Evolutionary conservation across 2,888 invertebrate genomes (phyloP), one percentile per base, ranked within the genome.

Genomic region (Allolobophora icterica): DNA sequence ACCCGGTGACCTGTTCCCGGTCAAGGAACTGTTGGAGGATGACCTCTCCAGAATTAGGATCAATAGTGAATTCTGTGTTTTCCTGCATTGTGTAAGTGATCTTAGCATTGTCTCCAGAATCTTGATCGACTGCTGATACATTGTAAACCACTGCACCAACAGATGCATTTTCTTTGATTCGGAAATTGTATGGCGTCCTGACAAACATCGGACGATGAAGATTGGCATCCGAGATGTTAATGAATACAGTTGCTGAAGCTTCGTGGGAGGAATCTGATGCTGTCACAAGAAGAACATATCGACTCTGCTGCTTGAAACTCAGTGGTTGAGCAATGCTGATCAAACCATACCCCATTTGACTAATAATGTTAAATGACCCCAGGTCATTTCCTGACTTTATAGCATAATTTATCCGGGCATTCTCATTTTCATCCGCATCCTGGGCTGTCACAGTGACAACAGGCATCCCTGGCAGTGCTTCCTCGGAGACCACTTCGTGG

Each of bases 181-280:
- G 97, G 3, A 98, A 97, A 1, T 97, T 97, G 94, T 99, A 99
- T 0, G 98, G 98, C 0, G 98, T 98, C 94, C 98, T 98, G 95
- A 98, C 98, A 94, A 99, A 99, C 1, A 97, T 97, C 0, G 99
- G 99, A 0, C 98, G 97, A 94, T 97, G 98, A 94, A 98, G 98
- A 95, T 99, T 99, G 0, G 98, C 98, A 95, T 99, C 99, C 0
- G 98, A 97, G 0, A 99, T 97, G 94, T 98, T 98, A 8, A 99
- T 97, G 94, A 98, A 97, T 30, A 99, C 97, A 91, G 97, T 97
- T 0, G 98, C 97, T 0, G 97, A 97, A 94, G 98, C 99, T 3
- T 97, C 97, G 0, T 98, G 98, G 0, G 98, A 98, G 0, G 97
- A 97, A 95, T 99, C 99, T 0, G 98, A 97, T 0, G 98, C 99